These are phyloP conservation scores for Hirtodrosophila alboralis DNA, from an alignment of 2,888 invertebrate genomes.

Conservation along the genomic window DNA sequence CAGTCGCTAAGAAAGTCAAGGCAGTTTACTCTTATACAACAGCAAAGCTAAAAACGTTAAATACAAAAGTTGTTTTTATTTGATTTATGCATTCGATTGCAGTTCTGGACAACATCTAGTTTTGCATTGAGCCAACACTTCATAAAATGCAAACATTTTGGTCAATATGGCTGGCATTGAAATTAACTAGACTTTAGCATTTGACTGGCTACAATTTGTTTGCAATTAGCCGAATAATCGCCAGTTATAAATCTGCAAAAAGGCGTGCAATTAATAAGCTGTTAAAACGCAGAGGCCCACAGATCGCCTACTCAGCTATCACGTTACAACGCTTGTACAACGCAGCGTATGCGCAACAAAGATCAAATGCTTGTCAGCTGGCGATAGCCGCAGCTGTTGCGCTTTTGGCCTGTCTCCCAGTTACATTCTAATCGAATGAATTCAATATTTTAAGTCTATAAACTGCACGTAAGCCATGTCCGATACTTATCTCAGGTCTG, in stretches of 20 bases:
- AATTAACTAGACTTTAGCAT: conserved; percentile 24
- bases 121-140: conserved; percentile 55
- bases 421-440: conserved; percentile 56
- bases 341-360: conserved; percentile 28
- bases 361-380: conserved; percentile 28
- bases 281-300: conserved; percentile 23
- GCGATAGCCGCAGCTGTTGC: conserved; percentile 34
- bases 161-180: conserved; percentile 58
- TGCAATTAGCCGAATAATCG: conserved; percentile 54
- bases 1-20: conserved; percentile 69
- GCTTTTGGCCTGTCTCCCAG: conserved; percentile 25
- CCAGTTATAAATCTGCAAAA: conserved; percentile 54
- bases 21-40: conserved; percentile 51
- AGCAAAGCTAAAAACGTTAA: conserved; percentile 26
- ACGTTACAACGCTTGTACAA: conserved; percentile 16
- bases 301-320: conserved; percentile 57
- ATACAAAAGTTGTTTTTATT: conserved; percentile 63
- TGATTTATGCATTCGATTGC: conserved; percentile 59
- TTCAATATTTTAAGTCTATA: conserved; percentile 45
- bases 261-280: conserved; percentile 64
- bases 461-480: conserved; percentile 68
- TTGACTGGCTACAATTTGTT: conserved; percentile 60
- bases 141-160: conserved; percentile 38
- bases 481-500: conserved; percentile 47
- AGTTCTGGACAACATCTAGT: conserved; percentile 28